These are phyloP conservation scores for Athalia circularis DNA, from an alignment of 2,888 invertebrate species.

Conservation along the genomic window DNA sequence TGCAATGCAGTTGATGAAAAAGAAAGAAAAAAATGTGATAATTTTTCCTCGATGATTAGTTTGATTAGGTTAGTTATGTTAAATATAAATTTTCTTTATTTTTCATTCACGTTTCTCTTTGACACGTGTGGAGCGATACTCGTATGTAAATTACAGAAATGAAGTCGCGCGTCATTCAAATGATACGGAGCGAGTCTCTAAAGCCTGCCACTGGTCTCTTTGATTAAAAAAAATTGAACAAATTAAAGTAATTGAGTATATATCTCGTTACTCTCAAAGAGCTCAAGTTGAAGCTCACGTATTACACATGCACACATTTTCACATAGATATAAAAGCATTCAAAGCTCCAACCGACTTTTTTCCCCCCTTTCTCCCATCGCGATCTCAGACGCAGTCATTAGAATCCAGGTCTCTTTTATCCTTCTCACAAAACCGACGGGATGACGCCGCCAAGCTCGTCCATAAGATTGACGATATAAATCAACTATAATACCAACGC, in stretches of 20 bases:
- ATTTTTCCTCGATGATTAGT: neutral
- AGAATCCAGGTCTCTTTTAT: too few relatives aligned
- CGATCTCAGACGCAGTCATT: too few relatives aligned
- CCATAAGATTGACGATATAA: too few relatives aligned
- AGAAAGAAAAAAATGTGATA: neutral
- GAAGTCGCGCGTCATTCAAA: neutral
- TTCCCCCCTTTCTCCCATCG: too few relatives aligned
- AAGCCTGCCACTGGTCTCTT: neutral
- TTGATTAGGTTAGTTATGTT: too few relatives aligned
- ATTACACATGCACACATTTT: neutral
- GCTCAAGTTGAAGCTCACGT: neutral
- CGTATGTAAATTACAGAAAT: too few relatives aligned
- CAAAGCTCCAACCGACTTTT: too few relatives aligned
- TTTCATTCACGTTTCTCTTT: neutral
- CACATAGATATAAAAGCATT: neutral
- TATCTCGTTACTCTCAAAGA: conserved; percentile 7
- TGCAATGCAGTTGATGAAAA: neutral
- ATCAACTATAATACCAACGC: too few relatives aligned
- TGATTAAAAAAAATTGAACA: conserved; percentile 14
- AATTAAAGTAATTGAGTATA: conserved; percentile 31
- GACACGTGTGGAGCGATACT: neutral
- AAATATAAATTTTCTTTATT: neutral
- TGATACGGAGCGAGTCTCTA: too few relatives aligned
- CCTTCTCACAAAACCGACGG: too few relatives aligned
- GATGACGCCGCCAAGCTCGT: too few relatives aligned